Evolutionary conservation across 1,140 invertebrate species (phyloP).

Genomic region (Pararge aegeria): DNA sequence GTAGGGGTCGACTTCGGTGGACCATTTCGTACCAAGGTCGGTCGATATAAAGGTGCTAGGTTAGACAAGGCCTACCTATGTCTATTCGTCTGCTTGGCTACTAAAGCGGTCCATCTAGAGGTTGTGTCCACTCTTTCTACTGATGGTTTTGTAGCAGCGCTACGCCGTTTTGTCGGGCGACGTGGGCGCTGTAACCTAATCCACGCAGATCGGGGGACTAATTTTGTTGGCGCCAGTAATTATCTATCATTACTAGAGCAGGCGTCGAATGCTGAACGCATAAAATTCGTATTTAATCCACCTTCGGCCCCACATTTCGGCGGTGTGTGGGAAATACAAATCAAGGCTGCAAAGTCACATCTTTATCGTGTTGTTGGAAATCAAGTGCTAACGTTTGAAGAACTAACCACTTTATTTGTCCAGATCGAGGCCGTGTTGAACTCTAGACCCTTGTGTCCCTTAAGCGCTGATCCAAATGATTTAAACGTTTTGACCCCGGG

Average conservation of each 20-base stretch:
- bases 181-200: slow-evolving; percentile 19
- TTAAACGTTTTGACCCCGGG: too few species aligned
- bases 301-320: slow-evolving; percentile 18
- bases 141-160: slow-evolving; percentile 19
- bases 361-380: slow-evolving; percentile 18
- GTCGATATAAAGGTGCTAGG: slow-evolving; percentile 1
- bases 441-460: slow-evolving; percentile 21
- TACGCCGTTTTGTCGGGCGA: slow-evolving; percentile 17
- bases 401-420: slow-evolving; percentile 18
- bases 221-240: slow-evolving; percentile 18
- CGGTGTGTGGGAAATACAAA: slow-evolving; percentile 23
- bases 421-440: slow-evolving; percentile 25
- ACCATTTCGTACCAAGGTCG: slow-evolving; percentile 17
- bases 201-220: slow-evolving; percentile 19
- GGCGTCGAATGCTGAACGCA: slow-evolving; percentile 3
- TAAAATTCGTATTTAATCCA: slow-evolving; percentile 20
- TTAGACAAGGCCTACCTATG: slow-evolving; percentile 16
- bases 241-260: slow-evolving; percentile 6
- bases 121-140: slow-evolving; percentile 12
- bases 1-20: slow-evolving; percentile 18
- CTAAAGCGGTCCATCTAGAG: slow-evolving; percentile 16
- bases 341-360: slow-evolving; percentile 22
- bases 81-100: slow-evolving; percentile 11
- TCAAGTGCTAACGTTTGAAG: slow-evolving; percentile 24
- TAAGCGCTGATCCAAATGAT: slow-evolving; percentile 25